Evolutionary conservation across 1,140 invertebrate genomes (phyloP).

Genomic region (Bombus confusus): DNA sequence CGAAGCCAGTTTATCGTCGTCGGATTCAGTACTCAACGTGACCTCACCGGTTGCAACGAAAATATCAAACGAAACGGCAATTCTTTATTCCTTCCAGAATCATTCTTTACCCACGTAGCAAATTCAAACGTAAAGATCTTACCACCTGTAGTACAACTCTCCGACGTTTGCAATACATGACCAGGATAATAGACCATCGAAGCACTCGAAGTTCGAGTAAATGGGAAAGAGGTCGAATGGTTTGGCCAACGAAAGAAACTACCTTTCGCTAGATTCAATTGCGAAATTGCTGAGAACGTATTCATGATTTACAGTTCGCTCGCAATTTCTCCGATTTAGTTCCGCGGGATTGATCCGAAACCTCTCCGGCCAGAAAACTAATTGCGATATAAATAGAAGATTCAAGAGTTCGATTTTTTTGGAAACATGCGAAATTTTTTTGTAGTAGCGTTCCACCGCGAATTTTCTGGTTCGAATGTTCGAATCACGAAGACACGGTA

Average conservation of each 20-base stretch:
- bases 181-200: background rate
- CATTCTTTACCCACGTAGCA: background rate
- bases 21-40: background rate
- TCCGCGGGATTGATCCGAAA: background rate
- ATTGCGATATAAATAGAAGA: background rate
- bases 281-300: conserved; percentile 11
- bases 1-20: conserved; percentile 63
- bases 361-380: background rate
- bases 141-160: background rate
- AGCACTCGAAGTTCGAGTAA: background rate
- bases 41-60: background rate
- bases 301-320: background rate
- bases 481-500: too few relatives aligned
- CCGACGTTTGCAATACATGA: background rate
- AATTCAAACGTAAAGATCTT: background rate
- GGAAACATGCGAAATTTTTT: too few relatives aligned
- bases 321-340: background rate
- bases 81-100: too few relatives aligned
- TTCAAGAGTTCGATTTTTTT: background rate
- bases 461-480: background rate
- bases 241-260: background rate
- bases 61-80: background rate
- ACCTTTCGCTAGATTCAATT: background rate
- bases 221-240: background rate
- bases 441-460: background rate